Evolutionary conservation across 2,888 invertebrate species (phyloP), one percentile per base, ranked within the genome.

Genomic region (Campoplex nolae): DNA sequence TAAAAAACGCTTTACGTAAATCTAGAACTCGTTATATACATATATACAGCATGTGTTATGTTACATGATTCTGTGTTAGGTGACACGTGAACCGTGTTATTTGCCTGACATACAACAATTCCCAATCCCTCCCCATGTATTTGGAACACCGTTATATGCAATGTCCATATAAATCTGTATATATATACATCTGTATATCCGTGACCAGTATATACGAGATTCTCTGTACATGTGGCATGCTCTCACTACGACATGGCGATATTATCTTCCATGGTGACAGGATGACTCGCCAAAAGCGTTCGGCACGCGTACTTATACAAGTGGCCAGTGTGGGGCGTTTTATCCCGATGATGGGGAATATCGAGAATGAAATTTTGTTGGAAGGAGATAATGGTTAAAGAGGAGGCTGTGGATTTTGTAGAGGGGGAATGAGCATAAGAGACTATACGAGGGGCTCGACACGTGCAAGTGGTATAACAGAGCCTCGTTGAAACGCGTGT

Each of bases 401-500:
- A 78, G 78, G 8, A 78, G 78, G 8, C 68, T 78, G 42, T 42
- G 42, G 83, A 62, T 74, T 9, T 18, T 11, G 68, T 42, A 42
- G 51, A 62, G 48, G 84, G 74, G 58, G 45, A 18, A 51, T 62
- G 32, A 18, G 56, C 62, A 38, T 71, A 67, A 67, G 76, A 75
- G 68, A 38, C 51, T 32, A 38, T 28, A 11, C 62, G 81, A 81
- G 54, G 48, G 62, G 65, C 56, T 62, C 51, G 75, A 70, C 87
- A 84, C 87, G 87, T 87, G 87, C 87, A 62, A 58, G 62, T 78
- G 38, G 28, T 56, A 58, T n/a, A 76, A 42, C 73, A 79, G 79
- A 79, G 75, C 48, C 75, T 85, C 79, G 87, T 85, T 83, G 80
- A 82, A 80, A 87, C 75, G 65, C 74, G 82, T 75, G 79, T 78